Evolutionary conservation across 1,140 invertebrate species (phyloP).

Genomic region (Megathymus violae): DNA sequence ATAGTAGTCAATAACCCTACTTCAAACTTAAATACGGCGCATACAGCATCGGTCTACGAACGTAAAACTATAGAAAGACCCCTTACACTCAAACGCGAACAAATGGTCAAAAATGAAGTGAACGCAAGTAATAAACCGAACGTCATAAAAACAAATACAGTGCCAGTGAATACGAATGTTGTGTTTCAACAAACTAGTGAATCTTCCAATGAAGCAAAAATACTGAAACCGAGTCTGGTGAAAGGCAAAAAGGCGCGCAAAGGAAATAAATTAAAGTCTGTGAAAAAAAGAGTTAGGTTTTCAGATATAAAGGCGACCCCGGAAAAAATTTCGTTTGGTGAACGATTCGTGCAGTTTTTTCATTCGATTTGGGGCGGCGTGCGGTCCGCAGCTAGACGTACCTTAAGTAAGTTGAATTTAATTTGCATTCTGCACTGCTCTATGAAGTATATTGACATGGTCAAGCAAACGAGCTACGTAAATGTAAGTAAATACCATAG

Average conservation of each 20-base stretch:
- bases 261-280: conserved; percentile 46
- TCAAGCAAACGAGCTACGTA: not conserved
- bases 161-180: conserved; percentile 42
- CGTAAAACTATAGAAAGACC: conserved; percentile 39
- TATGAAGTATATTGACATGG: conserved; percentile 3
- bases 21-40: conserved; percentile 46
- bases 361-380: conserved; percentile 60
- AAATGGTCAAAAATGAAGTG: conserved; percentile 55
- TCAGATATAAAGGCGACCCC: conserved; percentile 47
- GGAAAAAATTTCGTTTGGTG: conserved; percentile 50
- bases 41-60: conserved; percentile 38
- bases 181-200: conserved; percentile 39
- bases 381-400: conserved; percentile 50
- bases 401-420: conserved; percentile 56
- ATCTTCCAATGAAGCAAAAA: conserved; percentile 55
- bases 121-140: conserved; percentile 26
- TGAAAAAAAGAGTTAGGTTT: conserved; percentile 71
- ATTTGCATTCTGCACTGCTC: conserved; percentile 21
- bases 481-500: not conserved
- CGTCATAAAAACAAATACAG: conserved; percentile 36
- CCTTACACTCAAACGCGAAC: conserved; percentile 41
- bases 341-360: conserved; percentile 61
- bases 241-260: conserved; percentile 50
- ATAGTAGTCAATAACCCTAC: conserved; percentile 20
- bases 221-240: conserved; percentile 59